These are phyloP conservation scores for Lagocephalus sceleratus DNA, from an alignment of 2,797 vertebrate genomes.

Conservation along the genomic window DNA sequence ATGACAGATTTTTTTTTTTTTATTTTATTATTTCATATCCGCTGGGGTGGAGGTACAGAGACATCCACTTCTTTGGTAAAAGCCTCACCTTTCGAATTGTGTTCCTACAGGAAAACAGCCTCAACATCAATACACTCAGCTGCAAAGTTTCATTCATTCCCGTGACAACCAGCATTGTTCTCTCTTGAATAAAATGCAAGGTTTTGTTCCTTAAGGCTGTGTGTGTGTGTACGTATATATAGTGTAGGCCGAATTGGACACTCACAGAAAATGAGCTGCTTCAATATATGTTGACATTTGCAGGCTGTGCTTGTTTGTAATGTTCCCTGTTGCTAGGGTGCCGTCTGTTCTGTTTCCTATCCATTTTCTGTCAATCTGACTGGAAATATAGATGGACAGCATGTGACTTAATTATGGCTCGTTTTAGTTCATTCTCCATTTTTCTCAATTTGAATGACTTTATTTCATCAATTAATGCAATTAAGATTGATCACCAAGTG, in stretches of 20 bases:
- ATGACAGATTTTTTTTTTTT: neutral
- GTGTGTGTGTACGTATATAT: neutral
- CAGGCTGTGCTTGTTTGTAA: neutral
- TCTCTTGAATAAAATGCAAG: neutral
- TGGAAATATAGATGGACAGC: neutral
- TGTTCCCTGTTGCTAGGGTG: neutral
- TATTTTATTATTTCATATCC: conserved; percentile 1
- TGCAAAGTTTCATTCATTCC: neutral
- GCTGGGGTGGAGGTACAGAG: conserved; percentile 1
- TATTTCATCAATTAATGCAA: neutral
- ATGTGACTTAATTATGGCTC: neutral
- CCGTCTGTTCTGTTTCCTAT: neutral
- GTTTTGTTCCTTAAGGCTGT: neutral
- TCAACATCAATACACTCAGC: neutral
- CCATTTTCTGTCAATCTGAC: neutral
- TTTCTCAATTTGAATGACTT: neutral
- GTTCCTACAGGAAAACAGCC: neutral
- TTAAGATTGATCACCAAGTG: neutral
- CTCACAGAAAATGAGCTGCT: neutral
- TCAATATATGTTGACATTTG: neutral
- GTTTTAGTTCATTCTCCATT: neutral
- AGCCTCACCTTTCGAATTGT: neutral
- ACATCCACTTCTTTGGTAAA: neutral
- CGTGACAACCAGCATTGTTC: no score
- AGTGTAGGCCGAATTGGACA: neutral